These are phyloP conservation scores for Atta cephalotes DNA, from an alignment of 1,140 invertebrate genomes.

Conservation along the genomic window DNA sequence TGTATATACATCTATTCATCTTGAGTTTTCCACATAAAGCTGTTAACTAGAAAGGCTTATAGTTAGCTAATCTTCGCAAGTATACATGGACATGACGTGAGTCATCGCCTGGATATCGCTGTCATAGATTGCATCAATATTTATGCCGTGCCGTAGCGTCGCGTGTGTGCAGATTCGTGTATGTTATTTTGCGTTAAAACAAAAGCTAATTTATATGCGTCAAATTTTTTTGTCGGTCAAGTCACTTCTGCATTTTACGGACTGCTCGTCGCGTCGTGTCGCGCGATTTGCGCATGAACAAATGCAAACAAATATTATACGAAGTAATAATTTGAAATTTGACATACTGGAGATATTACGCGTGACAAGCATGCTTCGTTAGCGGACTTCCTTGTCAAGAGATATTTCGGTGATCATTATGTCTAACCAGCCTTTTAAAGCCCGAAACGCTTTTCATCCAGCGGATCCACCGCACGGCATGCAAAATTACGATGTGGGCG, in stretches of 20 bases:
- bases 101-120: constrained; percentile 45
- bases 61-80: constrained; percentile 24
- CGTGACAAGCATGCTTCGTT: not conserved
- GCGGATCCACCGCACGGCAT: constrained; percentile 65
- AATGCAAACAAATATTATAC: not conserved
- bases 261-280: not conserved
- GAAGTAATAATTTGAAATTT: constrained; percentile 15
- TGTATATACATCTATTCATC: not conserved
- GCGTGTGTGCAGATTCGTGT: constrained; percentile 32
- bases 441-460: constrained; percentile 64
- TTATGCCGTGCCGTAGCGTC: constrained; percentile 37
- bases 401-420: constrained; percentile 28
- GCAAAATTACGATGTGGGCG: constrained; percentile 71
- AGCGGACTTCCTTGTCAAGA: not conserved
- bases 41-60: constrained; percentile 48
- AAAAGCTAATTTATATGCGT: constrained; percentile 57
- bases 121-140: constrained; percentile 59
- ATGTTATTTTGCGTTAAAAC: constrained; percentile 47
- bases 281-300: not conserved
- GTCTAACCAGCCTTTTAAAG: not conserved
- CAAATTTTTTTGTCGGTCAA: constrained; percentile 30
- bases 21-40: constrained; percentile 45
- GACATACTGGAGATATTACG: not conserved
- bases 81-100: constrained; percentile 38
- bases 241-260: constrained; percentile 14